Conservation (phyloP, 2,888 invertebrate species). For the Acrobasis consociella region DNA sequence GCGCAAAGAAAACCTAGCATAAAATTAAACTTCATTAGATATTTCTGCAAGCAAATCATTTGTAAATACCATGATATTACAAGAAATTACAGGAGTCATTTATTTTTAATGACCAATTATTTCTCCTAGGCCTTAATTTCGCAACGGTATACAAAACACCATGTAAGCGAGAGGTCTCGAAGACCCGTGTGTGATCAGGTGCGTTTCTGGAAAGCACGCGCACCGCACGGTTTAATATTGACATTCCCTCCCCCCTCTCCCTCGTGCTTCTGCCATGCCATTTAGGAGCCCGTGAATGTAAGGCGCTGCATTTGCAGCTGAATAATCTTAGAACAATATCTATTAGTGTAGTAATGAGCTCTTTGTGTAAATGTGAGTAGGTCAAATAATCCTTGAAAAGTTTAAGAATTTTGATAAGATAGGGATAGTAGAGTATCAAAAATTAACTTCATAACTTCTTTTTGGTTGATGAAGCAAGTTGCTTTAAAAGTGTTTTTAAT, state of each 20-base stretch:
- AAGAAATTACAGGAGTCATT: not conserved
- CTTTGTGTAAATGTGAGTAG: no score
- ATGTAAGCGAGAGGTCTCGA: slow-evolving; percentile 1
- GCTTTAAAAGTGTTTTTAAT: no score
- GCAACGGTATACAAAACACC: slow-evolving; percentile 19
- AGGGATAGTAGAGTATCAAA: no score
- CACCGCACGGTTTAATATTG: slow-evolving; percentile 55
- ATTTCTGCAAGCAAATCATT: slow-evolving; percentile 8
- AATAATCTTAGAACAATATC: no score
- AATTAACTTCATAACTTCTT: no score
- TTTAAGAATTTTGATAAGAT: no score
- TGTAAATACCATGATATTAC: slow-evolving; percentile 4
- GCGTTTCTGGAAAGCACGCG: slow-evolving; percentile 57
- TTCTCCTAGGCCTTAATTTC: slow-evolving; percentile 4
- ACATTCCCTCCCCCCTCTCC: slow-evolving; percentile 44
- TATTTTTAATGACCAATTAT: slow-evolving; percentile 11
- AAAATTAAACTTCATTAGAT: slow-evolving; percentile 3
- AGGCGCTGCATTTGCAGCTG: not conserved
- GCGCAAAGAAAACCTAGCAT: not conserved
- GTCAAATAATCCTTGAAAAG: no score
- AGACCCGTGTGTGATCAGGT: slow-evolving; percentile 58
- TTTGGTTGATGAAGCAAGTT: no score
- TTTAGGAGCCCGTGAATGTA: not conserved
- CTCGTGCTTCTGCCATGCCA: slow-evolving; percentile 10
- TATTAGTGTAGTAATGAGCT: no score